These are phyloP conservation scores for Eidolon dupreanum DNA, from an alignment of 2,797 vertebrate species.

Conservation along the genomic window DNA sequence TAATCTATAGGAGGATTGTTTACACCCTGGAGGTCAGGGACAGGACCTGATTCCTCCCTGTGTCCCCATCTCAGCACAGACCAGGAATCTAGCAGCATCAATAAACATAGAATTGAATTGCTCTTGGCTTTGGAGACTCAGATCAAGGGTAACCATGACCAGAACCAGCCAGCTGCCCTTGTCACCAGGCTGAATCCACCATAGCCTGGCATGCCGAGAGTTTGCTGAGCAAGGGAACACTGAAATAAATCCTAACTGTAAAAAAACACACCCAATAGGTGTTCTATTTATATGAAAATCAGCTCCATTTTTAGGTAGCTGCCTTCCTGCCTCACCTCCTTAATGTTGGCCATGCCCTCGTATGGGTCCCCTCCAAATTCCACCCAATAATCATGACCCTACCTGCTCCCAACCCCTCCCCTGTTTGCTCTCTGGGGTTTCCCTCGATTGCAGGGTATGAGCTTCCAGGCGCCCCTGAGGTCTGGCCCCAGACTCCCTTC, in stretches of 20 bases:
- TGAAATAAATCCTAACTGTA: slow-evolving; percentile 56
- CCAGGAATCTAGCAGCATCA: not conserved
- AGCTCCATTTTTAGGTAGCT: slow-evolving; percentile 62
- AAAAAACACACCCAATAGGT: slow-evolving; percentile 54
- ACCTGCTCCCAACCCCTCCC: slow-evolving; percentile 35
- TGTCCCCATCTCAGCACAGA: not conserved
- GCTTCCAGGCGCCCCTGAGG: slow-evolving; percentile 27
- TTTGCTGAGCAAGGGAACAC: slow-evolving; percentile 36
- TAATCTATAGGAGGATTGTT: not conserved
- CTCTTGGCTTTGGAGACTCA: not conserved
- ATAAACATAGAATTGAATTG: not conserved
- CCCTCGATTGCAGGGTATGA: slow-evolving; percentile 69
- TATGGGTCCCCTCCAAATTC: not conserved
- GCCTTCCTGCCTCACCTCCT: not conserved
- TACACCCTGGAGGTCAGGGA: not conserved
- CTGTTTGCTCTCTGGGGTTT: slow-evolving; percentile 61
- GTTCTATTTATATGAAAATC: slow-evolving; percentile 73
- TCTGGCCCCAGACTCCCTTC: slow-evolving; percentile 33
- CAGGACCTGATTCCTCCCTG: not conserved
- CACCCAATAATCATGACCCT: slow-evolving; percentile 64
- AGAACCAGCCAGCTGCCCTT: not conserved
- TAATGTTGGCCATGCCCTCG: slow-evolving; percentile 54
- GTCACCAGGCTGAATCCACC: slow-evolving; percentile 32
- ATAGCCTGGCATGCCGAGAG: not conserved
- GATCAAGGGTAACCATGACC: not conserved